Evolutionary conservation across 2,888 invertebrate species (phyloP).

Genomic region (Eristalis tenax): DNA sequence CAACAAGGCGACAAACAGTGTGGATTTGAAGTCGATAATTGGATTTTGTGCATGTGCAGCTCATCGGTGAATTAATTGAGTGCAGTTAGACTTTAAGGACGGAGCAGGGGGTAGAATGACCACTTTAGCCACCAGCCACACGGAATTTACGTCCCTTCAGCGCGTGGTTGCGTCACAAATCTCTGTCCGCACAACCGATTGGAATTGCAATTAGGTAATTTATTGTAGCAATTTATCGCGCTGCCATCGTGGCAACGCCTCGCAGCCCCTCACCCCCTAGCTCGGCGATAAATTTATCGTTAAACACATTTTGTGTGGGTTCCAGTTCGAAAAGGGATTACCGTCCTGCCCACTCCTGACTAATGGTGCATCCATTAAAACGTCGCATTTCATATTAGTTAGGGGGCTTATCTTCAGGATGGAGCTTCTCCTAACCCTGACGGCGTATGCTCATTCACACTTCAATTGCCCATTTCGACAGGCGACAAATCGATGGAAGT

Average conservation of each 20-base stretch:
- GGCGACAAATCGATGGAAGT: not conserved
- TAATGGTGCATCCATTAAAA: conserved; percentile 57
- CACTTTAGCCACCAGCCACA: not conserved
- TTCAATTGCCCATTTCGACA: conserved; percentile 48
- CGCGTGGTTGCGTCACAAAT: conserved; percentile 37
- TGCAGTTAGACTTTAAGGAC: not conserved
- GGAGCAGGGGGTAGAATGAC: not conserved
- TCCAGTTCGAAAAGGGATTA: conserved; percentile 5
- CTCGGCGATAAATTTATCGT: conserved; percentile 54
- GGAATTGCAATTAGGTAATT: conserved; percentile 55
- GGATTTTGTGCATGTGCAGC: not conserved
- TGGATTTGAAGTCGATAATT: conserved; percentile 1
- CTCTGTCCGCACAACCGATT: conserved; percentile 21
- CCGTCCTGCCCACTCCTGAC: conserved; percentile 18
- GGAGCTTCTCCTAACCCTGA: conserved; percentile 33
- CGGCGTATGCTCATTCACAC: conserved; percentile 37
- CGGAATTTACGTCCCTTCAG: conserved; percentile 27
- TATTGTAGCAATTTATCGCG: conserved; percentile 34
- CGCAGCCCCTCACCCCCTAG: not conserved
- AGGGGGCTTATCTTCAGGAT: not conserved
- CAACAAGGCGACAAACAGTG: not conserved
- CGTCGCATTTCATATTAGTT: conserved; percentile 45
- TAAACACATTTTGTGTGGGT: conserved; percentile 51
- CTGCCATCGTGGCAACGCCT: not conserved
- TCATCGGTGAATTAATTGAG: not conserved